Evolutionary conservation across 2,888 invertebrate species (phyloP), one percentile per base, ranked within the genome.

Genomic region (Linnaemya tessellans): DNA sequence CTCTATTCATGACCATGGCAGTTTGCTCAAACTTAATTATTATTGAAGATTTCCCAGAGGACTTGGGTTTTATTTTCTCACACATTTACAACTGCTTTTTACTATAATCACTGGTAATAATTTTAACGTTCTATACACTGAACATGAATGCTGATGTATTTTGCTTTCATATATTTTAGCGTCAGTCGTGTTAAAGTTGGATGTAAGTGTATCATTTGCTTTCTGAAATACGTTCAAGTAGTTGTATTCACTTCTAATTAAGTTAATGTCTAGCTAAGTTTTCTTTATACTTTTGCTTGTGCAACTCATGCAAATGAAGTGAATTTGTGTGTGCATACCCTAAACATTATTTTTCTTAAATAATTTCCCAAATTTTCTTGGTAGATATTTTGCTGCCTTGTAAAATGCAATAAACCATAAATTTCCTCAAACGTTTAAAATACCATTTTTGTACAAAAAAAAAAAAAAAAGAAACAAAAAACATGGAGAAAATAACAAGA

Each of bases 11-110:
- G 65, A 51, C 67, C 71, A 38, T 82, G 20, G 13, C 13, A 41
- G 38, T 38, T 38, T 43, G 38, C 67, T 20, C 20, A 58, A 75
- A 78, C 71, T 82, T 82, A 82, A 82, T 82, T 82, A 82, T 58
- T 46, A 22, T 35, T 49, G 43, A 60, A 60, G 68, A 62, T 75
- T 54, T 68, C 67, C 67, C 67, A 1, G 38, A 38, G 41, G 70
- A 67, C 43, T 68, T 20, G 51, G 71, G 9, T 0, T n/a, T 41
- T 13, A 49, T 51, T 49, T 60, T 46, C 43, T 35, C 46, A 49
- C 46, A 58, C 41, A 11, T 22, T 54, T 22, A 1, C 25, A 46
- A 49, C 35, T 30, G 35, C 20, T 35, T 30, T 62, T 49, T 20
- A 10, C 11, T 30, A 15, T 58, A 58, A 71, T 58, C 46, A 73